Conservation (phyloP, 2,888 invertebrate species). For the Pammene aurita region DNA sequence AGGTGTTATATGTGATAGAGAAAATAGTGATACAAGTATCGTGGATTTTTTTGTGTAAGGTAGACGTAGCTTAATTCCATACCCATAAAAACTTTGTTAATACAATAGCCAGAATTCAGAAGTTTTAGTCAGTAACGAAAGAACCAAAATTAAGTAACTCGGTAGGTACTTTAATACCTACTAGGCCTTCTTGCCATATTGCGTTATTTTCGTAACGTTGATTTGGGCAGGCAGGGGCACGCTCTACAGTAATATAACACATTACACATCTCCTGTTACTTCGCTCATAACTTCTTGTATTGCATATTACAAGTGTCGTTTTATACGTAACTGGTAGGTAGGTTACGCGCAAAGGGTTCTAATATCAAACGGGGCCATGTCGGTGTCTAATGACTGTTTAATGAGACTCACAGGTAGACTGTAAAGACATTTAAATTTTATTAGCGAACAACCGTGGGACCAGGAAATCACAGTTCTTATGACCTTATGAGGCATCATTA, state of each 20-base stretch:
- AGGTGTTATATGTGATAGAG: too few species aligned
- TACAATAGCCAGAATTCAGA: too few species aligned
- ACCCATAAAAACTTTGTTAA: too few species aligned
- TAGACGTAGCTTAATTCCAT: too few species aligned
- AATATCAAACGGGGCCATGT: conserved; percentile 34
- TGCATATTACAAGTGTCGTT: conserved; percentile 25
- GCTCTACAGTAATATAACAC: conserved; percentile 15
- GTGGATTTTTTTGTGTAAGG: too few species aligned
- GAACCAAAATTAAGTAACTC: background rate
- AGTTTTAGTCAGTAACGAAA: too few species aligned
- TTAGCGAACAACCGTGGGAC: conserved; percentile 28
- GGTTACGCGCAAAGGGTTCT: conserved; percentile 28
- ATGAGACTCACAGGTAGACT: conserved; percentile 28
- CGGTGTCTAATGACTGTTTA: conserved; percentile 30
- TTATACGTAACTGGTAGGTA: conserved; percentile 7
- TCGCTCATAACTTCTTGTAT: conserved; percentile 31
- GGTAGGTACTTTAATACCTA: background rate
- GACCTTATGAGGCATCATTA: background rate
- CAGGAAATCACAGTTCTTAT: background rate
- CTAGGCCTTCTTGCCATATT: conserved; percentile 9
- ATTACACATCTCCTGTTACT: conserved; percentile 33
- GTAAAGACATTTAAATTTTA: conserved; percentile 35
- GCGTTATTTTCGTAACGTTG: conserved; percentile 5
- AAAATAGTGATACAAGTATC: too few species aligned
- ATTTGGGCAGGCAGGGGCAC: background rate